Percentiles rank a stretch among this genome's conserved stretches.
Evolutionary conservation across 2,113 vertebrate species (phyloP).

Genomic region (Gambusia holbrooki): DNA sequence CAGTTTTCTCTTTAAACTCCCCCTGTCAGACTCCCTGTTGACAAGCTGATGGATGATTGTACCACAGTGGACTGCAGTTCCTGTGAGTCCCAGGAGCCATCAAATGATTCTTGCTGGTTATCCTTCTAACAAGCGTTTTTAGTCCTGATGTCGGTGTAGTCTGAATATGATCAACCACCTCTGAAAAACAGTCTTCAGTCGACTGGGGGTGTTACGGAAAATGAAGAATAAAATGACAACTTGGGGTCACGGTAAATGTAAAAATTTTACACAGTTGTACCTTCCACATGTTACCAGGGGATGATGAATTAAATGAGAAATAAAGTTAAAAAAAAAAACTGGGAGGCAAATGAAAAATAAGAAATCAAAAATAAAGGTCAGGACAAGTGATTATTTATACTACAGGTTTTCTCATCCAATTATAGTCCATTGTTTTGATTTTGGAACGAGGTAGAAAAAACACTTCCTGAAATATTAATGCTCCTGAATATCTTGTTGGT

Average conservation of each 20-base stretch:
- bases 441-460: no score
- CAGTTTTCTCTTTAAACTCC: background rate
- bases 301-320: background rate
- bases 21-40: background rate
- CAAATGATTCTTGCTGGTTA: background rate
- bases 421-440: background rate
- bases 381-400: background rate
- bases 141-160: background rate
- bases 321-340: background rate
- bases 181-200: background rate
- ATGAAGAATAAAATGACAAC: background rate
- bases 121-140: background rate
- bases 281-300: background rate
- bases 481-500: no score
- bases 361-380: background rate
- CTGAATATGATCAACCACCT: background rate
- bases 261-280: background rate
- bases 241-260: background rate
- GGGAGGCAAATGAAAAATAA: background rate
- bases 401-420: no score
- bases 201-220: background rate
- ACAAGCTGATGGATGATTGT: background rate
- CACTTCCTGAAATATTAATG: no score
- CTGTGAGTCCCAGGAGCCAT: background rate
- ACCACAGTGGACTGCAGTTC: background rate